Conservation (phyloP, 2,797 vertebrate species). For the Falco naumanni region DNA sequence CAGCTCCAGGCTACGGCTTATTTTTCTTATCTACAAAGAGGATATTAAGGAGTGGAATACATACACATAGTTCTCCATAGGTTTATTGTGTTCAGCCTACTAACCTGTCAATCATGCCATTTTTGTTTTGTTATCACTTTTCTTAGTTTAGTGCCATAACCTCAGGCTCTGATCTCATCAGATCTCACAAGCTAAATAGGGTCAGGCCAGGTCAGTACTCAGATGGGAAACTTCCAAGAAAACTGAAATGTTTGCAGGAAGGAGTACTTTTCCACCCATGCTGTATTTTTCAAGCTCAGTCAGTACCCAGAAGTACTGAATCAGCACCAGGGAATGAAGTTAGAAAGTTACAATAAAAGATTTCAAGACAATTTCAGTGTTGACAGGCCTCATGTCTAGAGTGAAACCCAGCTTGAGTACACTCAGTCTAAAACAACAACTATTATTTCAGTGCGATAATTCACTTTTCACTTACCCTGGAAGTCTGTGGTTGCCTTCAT, state of each 20-base stretch:
- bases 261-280: background rate
- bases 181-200: slow-evolving; percentile 48
- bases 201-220: slow-evolving; percentile 49
- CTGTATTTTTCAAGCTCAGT: background rate
- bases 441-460: background rate
- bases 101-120: slow-evolving; percentile 60
- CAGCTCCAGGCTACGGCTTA: slow-evolving; percentile 68
- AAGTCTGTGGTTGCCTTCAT: background rate
- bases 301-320: background rate
- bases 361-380: background rate
- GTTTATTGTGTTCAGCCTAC: slow-evolving; percentile 56
- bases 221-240: slow-evolving; percentile 51
- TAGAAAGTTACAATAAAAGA: background rate
- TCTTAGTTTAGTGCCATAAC: slow-evolving; percentile 55
- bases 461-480: background rate
- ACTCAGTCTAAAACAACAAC: background rate
- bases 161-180: slow-evolving; percentile 59
- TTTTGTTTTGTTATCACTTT: slow-evolving; percentile 71
- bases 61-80: slow-evolving; percentile 46
- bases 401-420: background rate
- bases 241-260: slow-evolving; percentile 19
- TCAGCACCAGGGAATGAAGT: background rate
- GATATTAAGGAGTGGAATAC: slow-evolving; percentile 67
- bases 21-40: slow-evolving; percentile 74
- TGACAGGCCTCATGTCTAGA: background rate